phyloP scores from a whole-genome alignment of 2,113 vertebrate species.

The Corythaixoides concolor region DNA sequence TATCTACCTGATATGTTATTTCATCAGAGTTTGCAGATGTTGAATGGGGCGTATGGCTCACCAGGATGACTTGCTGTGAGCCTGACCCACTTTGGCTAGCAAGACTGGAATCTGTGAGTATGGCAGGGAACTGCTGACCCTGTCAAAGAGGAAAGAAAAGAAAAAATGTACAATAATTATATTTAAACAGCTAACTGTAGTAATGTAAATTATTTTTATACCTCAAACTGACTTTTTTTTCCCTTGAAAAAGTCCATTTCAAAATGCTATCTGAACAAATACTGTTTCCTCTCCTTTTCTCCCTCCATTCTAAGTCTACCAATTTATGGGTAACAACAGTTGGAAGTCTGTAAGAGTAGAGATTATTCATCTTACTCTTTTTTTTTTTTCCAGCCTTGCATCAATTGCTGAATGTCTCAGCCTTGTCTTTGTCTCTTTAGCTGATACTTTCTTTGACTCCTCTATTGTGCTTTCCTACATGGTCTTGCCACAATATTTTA shows the following conservation, averaged over 20 bases:
- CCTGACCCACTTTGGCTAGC: conserved; percentile 74
- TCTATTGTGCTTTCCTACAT: not conserved
- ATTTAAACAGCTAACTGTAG: not conserved
- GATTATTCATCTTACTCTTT: not conserved
- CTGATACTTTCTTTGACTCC: not conserved
- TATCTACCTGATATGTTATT: conserved; percentile 74
- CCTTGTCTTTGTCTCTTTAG: not conserved
- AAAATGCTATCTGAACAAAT: not conserved
- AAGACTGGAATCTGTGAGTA: conserved; percentile 85
- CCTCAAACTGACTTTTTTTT: not conserved
- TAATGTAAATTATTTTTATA: not conserved
- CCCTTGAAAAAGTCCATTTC: not conserved
- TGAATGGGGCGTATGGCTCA: conserved; percentile 84
- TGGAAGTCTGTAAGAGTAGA: not conserved
- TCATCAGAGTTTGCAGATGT: conserved; percentile 69
- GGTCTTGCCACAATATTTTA: not conserved
- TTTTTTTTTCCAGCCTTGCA: not conserved
- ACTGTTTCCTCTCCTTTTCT: not conserved
- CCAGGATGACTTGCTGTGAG: conserved; percentile 89
- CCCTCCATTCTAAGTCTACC: not conserved
- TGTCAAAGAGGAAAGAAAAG: conserved; percentile 1
- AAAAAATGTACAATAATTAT: not conserved
- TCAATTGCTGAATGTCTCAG: not conserved
- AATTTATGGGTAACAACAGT: not conserved
- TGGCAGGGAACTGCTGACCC: conserved; percentile 88